A percentile compares a stretch with the other conserved stretches of the same genome.
phyloP scores from a whole-genome alignment of 2,797 vertebrate genomes.

The Acomys russatus region DNA sequence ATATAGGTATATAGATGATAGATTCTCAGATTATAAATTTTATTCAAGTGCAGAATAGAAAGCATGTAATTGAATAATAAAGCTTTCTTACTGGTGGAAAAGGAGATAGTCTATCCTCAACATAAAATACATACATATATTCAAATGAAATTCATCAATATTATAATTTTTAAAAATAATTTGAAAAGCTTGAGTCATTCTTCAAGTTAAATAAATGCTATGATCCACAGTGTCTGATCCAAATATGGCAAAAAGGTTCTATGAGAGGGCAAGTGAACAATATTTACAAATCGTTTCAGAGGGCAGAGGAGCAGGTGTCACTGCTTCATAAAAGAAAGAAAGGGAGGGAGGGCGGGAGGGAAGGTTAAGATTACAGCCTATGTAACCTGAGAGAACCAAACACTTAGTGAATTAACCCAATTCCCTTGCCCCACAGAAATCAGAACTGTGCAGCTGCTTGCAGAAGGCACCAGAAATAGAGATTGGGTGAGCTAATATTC shows the following conservation, averaged over 20 bases:
- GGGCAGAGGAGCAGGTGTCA: not conserved
- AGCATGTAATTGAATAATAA: constrained; percentile 32
- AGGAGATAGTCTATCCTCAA: not conserved
- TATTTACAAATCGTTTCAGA: not conserved
- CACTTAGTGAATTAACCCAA: not conserved
- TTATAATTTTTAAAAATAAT: not conserved
- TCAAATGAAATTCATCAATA: constrained; percentile 47
- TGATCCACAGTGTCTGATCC: not conserved
- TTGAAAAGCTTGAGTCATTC: not conserved
- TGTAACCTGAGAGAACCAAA: not conserved
- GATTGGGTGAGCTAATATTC: not conserved
- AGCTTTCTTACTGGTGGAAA: not conserved
- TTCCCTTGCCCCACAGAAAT: not conserved
- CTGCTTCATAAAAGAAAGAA: not conserved
- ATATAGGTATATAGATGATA: not conserved
- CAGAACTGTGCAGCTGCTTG: not conserved
- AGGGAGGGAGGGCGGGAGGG: not conserved
- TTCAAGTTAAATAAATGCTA: not conserved
- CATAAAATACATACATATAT: not conserved
- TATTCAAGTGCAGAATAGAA: not conserved
- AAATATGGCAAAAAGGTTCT: not conserved
- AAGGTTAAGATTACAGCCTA: not conserved
- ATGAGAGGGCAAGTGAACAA: not conserved
- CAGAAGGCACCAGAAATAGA: constrained; percentile 26
- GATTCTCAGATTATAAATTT: constrained; percentile 33